Percentiles rank a stretch among this genome's conserved stretches.
Conservation (phyloP, 2,888 invertebrate genomes). For the Helobdella robusta region DNA sequence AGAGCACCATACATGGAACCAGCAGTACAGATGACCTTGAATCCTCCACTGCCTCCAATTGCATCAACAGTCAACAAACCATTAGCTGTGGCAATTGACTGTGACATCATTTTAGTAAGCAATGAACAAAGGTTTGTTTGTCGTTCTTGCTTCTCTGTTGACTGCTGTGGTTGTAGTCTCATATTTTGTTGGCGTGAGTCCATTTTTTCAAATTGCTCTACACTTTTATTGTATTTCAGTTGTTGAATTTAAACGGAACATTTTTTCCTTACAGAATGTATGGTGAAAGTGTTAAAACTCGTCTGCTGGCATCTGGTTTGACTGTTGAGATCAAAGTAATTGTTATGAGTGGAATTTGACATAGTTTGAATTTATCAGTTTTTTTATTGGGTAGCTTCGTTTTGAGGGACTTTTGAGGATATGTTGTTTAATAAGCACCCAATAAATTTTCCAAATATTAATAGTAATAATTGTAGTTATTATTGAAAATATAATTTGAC, state of each 20-base stretch:
- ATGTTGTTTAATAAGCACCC: too few species aligned
- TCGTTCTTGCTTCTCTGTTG: neutral
- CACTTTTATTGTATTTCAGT: constrained; percentile 12
- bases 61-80: neutral
- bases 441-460: too few species aligned
- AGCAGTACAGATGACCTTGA: too few species aligned
- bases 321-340: neutral
- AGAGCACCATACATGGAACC: too few species aligned
- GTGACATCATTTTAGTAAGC: constrained; percentile 14
- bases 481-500: too few species aligned
- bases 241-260: neutral
- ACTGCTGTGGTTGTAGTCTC: neutral
- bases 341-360: too few species aligned
- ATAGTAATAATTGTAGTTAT: too few species aligned
- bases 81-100: neutral
- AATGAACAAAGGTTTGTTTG: constrained; percentile 1
- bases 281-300: neutral
- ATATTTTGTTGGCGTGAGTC: neutral
- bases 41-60: neutral
- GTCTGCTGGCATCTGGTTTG: constrained; percentile 10
- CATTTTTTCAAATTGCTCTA: too few species aligned
- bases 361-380: too few species aligned
- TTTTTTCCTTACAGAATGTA: constrained; percentile 1
- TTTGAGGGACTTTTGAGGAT: too few species aligned
- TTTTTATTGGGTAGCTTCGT: too few species aligned